Percentiles rank a stretch among this genome's conserved stretches.
These are phyloP conservation scores for Doryteuthis pealeii DNA, from an alignment of 1,140 invertebrate genomes.

Conservation along the genomic window DNA sequence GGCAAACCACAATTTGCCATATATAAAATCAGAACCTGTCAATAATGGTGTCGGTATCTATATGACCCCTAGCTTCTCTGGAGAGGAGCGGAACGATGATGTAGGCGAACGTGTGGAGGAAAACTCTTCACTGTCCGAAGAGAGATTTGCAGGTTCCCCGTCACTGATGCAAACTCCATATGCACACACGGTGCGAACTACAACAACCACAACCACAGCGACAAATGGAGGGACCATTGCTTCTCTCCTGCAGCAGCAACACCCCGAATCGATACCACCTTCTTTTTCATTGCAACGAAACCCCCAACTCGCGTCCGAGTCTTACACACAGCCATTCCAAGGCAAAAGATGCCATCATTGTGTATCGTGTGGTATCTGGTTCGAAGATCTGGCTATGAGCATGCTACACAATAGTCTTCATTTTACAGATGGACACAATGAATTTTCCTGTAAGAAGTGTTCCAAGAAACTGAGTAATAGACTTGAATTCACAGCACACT, in stretches of 20 bases:
- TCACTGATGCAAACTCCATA: constrained; percentile 8
- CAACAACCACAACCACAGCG: not conserved
- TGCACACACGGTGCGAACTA: not conserved
- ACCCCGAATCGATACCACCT: not conserved
- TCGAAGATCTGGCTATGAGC: constrained; percentile 49
- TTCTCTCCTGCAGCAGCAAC: not conserved
- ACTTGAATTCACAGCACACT: constrained; percentile 68
- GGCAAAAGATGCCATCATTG: constrained; percentile 27
- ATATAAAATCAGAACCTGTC: not conserved
- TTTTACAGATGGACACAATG: constrained; percentile 37
- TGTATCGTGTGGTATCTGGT: constrained; percentile 47
- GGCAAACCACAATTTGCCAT: not conserved
- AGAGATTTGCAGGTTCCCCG: not conserved
- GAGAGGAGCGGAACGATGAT: not conserved
- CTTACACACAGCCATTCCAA: constrained; percentile 2
- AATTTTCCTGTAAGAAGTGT: constrained; percentile 14
- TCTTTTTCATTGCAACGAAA: constrained; percentile 9
- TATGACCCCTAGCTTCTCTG: constrained; percentile 5
- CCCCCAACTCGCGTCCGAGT: not conserved
- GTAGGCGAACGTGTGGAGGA: not conserved
- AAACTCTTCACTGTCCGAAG: constrained; percentile 1
- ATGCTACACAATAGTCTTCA: constrained; percentile 48
- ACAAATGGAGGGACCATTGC: constrained; percentile 6
- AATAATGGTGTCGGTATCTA: not conserved
- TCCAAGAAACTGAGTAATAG: constrained; percentile 30